Evolutionary conservation across 2,888 invertebrate genomes (phyloP), one percentile per base, ranked within the genome.

Genomic region (Galeruca laticollis): DNA sequence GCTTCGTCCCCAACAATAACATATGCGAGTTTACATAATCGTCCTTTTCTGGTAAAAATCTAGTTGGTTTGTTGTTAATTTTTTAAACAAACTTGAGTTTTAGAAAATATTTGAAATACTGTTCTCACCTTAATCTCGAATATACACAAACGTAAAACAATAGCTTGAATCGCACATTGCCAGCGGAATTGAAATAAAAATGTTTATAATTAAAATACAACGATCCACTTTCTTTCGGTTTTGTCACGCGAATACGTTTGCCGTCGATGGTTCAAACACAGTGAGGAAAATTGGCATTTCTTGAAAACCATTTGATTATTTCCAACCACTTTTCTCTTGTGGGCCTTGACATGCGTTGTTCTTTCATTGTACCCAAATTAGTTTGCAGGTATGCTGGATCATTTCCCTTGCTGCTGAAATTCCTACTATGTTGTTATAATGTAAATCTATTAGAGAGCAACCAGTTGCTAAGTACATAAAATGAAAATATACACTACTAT

Each of bases 241-340:
- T 33, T 33, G 8, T 9, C 4, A 33, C 8, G 5, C 33, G 4
- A 33, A 33, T 33, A 9, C 8, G 33, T 9, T 33, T 33, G 5
- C 33, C 33, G 33, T 33, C 33, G 4, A 33, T 33, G 8, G 33
- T 78, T 77, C 62, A 71, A 79, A 65, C 77, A 80, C 76, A 76
- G 75, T 64, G 57, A 26, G 81, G 79, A 75, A 82, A 82, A 69
- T 80, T 78, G 60, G 78, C 73, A 65, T 70, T 71, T 76, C 21
- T 74, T 40, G 78, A 68, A 75, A 77, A 81, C 40, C 70, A 72
- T 69, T 70, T 33, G 54, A 76, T 75, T 47, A 80, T 79, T 70
- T 69, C 76, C 2, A 59, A 13, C 69, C 69, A 64, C 11, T 64
- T 37, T n/a, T 64, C 52, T 47, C 57, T 61, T 37, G 65, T 57